Conservation (phyloP, 2,797 vertebrate genomes). For the Muraenolepis orangiensis region DNA sequence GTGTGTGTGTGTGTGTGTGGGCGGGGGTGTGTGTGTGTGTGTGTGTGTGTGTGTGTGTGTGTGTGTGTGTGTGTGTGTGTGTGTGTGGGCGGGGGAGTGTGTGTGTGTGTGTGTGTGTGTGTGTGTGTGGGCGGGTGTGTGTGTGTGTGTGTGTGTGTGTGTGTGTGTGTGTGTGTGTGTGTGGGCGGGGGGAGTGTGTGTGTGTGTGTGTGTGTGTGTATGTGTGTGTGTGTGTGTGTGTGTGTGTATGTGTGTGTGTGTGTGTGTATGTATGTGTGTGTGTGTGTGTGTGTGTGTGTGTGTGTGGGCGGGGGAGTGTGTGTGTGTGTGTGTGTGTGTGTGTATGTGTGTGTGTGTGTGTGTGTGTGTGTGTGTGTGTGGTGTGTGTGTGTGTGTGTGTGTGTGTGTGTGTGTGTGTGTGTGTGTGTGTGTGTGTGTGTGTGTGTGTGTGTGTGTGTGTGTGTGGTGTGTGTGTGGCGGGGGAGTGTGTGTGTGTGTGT, state of each 20-base stretch:
- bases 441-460: not conserved
- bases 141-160: too few relatives aligned
- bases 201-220: too few relatives aligned
- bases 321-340: too few relatives aligned
- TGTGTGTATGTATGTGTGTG: not conserved
- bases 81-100: not conserved
- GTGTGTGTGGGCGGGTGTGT: not conserved
- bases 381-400: not conserved
- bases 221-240: not conserved
- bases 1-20: not conserved
- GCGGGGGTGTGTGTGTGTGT: not conserved
- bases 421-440: not conserved
- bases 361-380: not conserved
- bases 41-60: not conserved
- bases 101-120: not conserved
- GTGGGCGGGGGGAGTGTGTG: too few relatives aligned
- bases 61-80: not conserved
- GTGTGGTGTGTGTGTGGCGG: too few relatives aligned
- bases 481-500: not conserved
- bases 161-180: not conserved
- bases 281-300: not conserved
- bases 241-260: not conserved
- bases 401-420: not conserved
- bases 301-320: not conserved
- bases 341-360: not conserved